Percentiles rank a stretch among this genome's conserved stretches.
These are phyloP conservation scores for Myotis planiceps DNA, from an alignment of 2,797 vertebrate genomes.

Conservation along the genomic window DNA sequence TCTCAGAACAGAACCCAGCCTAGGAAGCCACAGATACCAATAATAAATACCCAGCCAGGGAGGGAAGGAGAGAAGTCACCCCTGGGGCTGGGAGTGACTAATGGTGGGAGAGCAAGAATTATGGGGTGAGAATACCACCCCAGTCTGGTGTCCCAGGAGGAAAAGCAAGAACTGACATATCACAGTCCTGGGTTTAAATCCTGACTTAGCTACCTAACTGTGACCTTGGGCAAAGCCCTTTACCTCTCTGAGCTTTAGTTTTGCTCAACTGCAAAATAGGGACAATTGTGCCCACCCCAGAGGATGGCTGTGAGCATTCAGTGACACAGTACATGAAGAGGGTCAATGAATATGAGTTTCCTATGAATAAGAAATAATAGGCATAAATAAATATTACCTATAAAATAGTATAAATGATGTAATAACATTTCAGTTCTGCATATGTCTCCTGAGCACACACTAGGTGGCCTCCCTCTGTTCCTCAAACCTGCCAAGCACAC, in stretches of 20 bases:
- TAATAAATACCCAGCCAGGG: neutral
- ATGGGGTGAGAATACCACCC: fast-evolving
- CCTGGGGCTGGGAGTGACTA: neutral
- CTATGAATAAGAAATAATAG: neutral
- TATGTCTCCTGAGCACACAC: neutral
- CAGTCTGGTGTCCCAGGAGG: neutral
- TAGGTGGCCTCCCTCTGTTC: neutral
- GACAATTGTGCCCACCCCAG: too few relatives aligned
- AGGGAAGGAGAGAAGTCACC: neutral
- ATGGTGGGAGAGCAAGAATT: neutral
- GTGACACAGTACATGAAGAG: neutral
- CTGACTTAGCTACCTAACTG: neutral
- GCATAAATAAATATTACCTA: neutral
- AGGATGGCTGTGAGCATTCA: neutral
- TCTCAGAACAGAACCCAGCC: neutral
- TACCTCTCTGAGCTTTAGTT: neutral
- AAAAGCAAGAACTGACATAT: neutral
- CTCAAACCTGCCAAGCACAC: too few relatives aligned
- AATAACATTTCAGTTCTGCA: neutral
- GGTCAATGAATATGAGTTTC: neutral
- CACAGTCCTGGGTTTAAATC: neutral
- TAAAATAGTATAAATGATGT: neutral
- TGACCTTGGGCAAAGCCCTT: neutral
- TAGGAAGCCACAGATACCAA: neutral
- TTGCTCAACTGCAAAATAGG: neutral